Evolutionary conservation across 2,888 invertebrate species (phyloP).

Genomic region (Melipona bicolor): DNA sequence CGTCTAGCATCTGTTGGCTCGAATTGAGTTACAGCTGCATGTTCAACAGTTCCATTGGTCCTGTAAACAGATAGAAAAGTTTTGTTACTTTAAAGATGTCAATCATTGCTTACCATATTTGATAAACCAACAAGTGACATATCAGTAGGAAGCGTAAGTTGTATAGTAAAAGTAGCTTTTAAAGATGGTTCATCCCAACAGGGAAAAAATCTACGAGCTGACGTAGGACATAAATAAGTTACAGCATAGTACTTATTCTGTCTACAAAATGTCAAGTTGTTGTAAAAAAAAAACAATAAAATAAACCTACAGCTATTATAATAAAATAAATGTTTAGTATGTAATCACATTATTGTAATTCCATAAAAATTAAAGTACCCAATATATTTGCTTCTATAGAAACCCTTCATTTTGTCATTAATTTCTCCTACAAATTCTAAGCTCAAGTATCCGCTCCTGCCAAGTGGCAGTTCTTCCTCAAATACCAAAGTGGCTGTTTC

Average conservation of each 20-base stretch:
- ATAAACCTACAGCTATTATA: too few species aligned
- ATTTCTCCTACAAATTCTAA: slow-evolving; percentile 93
- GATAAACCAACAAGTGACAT: slow-evolving; percentile 84
- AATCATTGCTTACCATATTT: slow-evolving; percentile 84
- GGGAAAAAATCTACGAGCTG: slow-evolving; percentile 85
- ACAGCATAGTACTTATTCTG: slow-evolving; percentile 80
- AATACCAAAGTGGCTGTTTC: slow-evolving; percentile 90
- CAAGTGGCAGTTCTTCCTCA: slow-evolving; percentile 86
- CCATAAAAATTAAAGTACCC: slow-evolving; percentile 76
- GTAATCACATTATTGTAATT: background rate
- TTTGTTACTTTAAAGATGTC: slow-evolving; percentile 6
- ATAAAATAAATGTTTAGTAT: slow-evolving; percentile 1
- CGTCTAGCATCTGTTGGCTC: slow-evolving; percentile 95
- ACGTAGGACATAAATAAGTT: slow-evolving; percentile 84
- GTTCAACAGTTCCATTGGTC: slow-evolving; percentile 90
- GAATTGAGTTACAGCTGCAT: slow-evolving; percentile 96
- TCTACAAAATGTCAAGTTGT: slow-evolving; percentile 27
- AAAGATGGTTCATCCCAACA: slow-evolving; percentile 87
- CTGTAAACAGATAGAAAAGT: slow-evolving; percentile 80
- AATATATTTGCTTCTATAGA: slow-evolving; percentile 95
- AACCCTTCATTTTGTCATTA: slow-evolving; percentile 97
- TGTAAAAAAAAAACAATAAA: background rate
- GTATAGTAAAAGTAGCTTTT: slow-evolving; percentile 85
- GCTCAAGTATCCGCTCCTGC: slow-evolving; percentile 85
- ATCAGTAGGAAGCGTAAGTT: slow-evolving; percentile 82